Evolutionary conservation across 2,888 invertebrate species (phyloP), one percentile per base, ranked within the genome.

Genomic region (Drosophila maculinotata): DNA sequence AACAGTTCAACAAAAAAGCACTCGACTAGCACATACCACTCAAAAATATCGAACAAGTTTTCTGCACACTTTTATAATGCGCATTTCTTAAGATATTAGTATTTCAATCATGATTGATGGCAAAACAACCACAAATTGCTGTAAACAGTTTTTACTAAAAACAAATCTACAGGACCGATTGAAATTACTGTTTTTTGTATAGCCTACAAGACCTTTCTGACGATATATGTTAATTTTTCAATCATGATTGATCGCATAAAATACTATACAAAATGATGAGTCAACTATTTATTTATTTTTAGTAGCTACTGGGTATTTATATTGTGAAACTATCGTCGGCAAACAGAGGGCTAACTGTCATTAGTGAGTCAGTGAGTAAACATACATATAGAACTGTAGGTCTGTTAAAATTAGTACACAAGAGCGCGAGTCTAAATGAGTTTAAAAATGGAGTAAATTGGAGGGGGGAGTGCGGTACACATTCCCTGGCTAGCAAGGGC

Each of bases 401-500:
- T 59, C 60, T 83, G 76, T 83, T 76, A 80, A 70, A 83, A 62
- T 56, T 52, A 59, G 64, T 64, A 44, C 59, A 72, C 49, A 42
- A 42, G 35, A 39, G 28, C 42, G 17, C 42, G 20, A 38, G 17
- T 48, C 71, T 31, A 83, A 83, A 82, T 80, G 72, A 70, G 72
- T 73, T 84, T 78, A 69, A 86, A 83, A 83, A 84, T 83, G 81
- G 76, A 87, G 87, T 81, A 83, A 4, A 20, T 3, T 3, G 20
- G 20, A 20, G 20, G 20, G 20, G 20, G 20, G 20, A 4, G 20
- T 3, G 20, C 2, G 20, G 20, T 2, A 20, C 20, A 20, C n/a
- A n/a, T n/a, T 25, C 51, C 49, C 49, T 33, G 39, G 28, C 36
- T 48, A 47, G n/a, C 54, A 38, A 38, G 33, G 49, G 60, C 68